Base-by-base conservation (phyloP, 2,797 vertebrate genomes). In the Huso huso region DNA sequence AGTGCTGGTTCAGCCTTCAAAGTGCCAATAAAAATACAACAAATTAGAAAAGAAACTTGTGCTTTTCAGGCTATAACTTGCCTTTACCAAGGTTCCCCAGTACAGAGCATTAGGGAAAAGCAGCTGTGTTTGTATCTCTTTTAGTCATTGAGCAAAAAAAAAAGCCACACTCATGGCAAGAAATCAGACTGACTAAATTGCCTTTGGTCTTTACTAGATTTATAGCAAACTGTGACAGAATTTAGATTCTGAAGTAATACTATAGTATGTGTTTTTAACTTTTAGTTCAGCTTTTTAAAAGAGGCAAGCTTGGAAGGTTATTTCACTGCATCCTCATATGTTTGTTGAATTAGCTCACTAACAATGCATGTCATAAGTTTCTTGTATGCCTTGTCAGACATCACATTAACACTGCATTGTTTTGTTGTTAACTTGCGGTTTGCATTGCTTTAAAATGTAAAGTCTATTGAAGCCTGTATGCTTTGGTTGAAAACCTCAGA, bases 31-130 rank as follows among this genome's bases (percentile, higher is more conserved):
- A 70, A 70, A 70, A 64, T 64, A 13, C n/a, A 18, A 53, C 49
- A 50, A 69, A 59, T 58, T 66, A 37, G 52, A 61, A 64, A 69
- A 15, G 49, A 55, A 50, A 64, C 55, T 58, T 11, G 10, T 11
- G 10, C 15, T 58, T 58, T 58, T n/a, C 55, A 58, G 12, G 11
- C 7, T 58, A 58, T 7, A 58, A 49, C 51, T 64, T 60, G 12
- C 48, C 71, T 68, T 62, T 23, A 70, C 66, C 48, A 64, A 65
- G 68, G 67, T 37, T 49, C 62, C 53, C 51, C 63, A 58, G 51
- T 18, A 59, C 67, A 63, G 64, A 68, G 62, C 48, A 71, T 67
- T 69, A 76, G 66, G 72, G 67, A 69, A 67, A 65, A 51, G 65
- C 66, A 70, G 49, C 8, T 61, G 48, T 48, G 61, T 62, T 71